Evolutionary conservation across 2,797 vertebrate species (phyloP).

Genomic region (Sebastes steindachneri): DNA sequence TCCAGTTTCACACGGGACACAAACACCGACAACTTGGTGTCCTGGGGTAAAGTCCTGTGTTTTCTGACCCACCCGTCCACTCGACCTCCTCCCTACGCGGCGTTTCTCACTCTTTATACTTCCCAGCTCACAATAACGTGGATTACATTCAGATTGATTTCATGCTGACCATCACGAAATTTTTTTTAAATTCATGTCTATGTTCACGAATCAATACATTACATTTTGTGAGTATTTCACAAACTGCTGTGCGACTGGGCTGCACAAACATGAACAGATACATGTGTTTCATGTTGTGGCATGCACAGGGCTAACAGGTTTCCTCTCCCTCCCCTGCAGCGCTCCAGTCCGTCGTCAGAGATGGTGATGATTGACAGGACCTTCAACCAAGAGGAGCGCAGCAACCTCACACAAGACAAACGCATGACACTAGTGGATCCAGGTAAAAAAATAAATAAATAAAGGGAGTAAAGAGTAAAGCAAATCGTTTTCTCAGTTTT

Average conservation of each 20-base stretch:
- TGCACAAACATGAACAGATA: not conserved
- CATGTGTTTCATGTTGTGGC: not conserved
- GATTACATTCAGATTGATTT: too few species aligned
- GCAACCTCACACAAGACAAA: conserved; percentile 93
- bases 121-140: too few species aligned
- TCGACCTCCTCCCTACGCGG: too few species aligned
- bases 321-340: conserved; percentile 73
- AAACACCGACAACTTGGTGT: too few species aligned
- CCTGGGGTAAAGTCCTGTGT: too few species aligned
- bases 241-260: too few species aligned
- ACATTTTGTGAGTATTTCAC: too few species aligned
- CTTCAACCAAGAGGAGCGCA: conserved; percentile 97
- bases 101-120: too few species aligned
- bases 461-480: not conserved
- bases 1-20: too few species aligned
- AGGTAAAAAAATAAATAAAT: conserved; percentile 79
- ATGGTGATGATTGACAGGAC: conserved; percentile 99
- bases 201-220: too few species aligned
- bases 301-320: not conserved
- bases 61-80: too few species aligned
- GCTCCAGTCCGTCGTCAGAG: conserved; percentile 94
- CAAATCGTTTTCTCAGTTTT: not conserved
- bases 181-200: rapidly evolving
- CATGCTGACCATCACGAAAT: too few species aligned
- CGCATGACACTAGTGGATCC: conserved; percentile 93